Conservation (phyloP, 1,140 invertebrate genomes). For the Caerostris extrusa region DNA sequence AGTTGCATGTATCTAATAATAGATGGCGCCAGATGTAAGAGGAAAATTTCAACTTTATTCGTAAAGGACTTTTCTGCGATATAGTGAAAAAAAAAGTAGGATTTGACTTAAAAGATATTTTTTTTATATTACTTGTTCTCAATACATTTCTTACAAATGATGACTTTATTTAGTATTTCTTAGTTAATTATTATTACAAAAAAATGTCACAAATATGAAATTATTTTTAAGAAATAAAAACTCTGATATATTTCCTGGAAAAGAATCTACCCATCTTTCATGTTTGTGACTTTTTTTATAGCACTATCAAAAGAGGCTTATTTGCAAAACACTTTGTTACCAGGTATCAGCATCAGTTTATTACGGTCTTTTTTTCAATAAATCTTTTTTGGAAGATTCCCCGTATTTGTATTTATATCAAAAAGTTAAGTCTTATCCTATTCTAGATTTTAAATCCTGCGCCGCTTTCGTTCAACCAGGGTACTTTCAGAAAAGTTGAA, state of each 20-base stretch:
- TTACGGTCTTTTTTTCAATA: neutral
- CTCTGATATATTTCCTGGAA: neutral
- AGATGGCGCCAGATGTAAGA: too few species aligned
- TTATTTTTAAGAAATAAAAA: neutral
- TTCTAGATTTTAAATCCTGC: conserved; percentile 37
- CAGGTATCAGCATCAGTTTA: neutral
- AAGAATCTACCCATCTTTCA: neutral
- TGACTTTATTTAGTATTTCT: too few species aligned
- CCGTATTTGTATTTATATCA: conserved; percentile 40
- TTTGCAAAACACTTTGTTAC: neutral
- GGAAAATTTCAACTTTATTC: too few species aligned
- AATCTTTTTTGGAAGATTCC: neutral
- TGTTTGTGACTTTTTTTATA: neutral
- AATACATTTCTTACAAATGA: too few species aligned
- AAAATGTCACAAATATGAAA: too few species aligned
- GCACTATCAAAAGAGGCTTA: neutral
- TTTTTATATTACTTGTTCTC: too few species aligned
- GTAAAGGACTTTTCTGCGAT: too few species aligned
- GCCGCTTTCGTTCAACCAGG: neutral
- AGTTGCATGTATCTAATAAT: too few species aligned
- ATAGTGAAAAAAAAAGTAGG: too few species aligned
- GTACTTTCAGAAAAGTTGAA: neutral
- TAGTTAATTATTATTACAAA: too few species aligned
- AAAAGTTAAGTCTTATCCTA: conserved; percentile 64
- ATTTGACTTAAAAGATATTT: too few species aligned